These are phyloP conservation scores for Xylota segnis DNA, from an alignment of 2,888 invertebrate genomes.

Conservation along the genomic window DNA sequence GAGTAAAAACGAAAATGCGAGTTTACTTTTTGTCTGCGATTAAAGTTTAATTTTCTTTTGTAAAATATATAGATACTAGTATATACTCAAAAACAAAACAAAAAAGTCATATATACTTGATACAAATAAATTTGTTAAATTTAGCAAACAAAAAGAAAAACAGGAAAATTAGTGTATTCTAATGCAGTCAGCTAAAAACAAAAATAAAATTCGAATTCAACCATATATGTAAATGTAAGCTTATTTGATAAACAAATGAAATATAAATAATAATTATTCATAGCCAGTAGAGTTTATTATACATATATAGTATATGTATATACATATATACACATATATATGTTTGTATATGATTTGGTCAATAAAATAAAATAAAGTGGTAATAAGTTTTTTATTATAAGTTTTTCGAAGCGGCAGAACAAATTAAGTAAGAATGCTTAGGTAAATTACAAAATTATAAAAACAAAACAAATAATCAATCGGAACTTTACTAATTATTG, in stretches of 20 bases:
- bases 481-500: slow-evolving; percentile 46
- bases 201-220: slow-evolving; percentile 23
- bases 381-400: slow-evolving; percentile 27
- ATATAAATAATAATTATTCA: slow-evolving; percentile 38
- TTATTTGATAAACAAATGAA: slow-evolving; percentile 39
- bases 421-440: slow-evolving; percentile 35
- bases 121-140: slow-evolving; percentile 25
- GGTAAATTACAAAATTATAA: slow-evolving; percentile 36
- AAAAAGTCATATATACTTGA: slow-evolving; percentile 32
- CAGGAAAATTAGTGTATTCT: slow-evolving; percentile 6
- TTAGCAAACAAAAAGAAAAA: slow-evolving; percentile 5
- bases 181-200: slow-evolving; percentile 40
- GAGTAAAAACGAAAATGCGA: neutral
- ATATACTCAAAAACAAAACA: neutral
- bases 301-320: slow-evolving; percentile 16
- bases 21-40: neutral
- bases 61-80: slow-evolving; percentile 12
- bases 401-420: slow-evolving; percentile 28
- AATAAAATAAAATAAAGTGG: slow-evolving; percentile 8
- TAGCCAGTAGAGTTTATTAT: slow-evolving; percentile 57
- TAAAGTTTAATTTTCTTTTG: slow-evolving; percentile 1
- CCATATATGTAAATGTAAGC: slow-evolving; percentile 23
- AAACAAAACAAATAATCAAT: slow-evolving; percentile 35
- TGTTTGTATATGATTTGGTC: slow-evolving; percentile 17
- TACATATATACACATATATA: slow-evolving; percentile 21